Evolutionary conservation across 2,113 vertebrate species (phyloP).

Genomic region (Sebastes schlegelii): DNA sequence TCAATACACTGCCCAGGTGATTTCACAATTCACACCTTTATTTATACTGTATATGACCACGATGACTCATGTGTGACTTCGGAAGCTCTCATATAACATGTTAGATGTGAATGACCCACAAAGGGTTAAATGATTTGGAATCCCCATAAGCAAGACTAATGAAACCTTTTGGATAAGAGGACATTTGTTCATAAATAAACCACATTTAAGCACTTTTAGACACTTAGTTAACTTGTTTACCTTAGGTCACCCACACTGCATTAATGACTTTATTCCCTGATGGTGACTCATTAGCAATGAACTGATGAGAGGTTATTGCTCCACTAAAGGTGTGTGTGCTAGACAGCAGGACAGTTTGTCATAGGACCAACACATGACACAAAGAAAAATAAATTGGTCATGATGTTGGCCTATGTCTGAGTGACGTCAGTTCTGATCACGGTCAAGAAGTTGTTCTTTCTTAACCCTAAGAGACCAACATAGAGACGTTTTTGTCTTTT

Average conservation of each 20-base stretch:
- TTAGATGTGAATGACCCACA: conserved; percentile 4
- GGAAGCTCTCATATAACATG: background rate
- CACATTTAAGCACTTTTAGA: background rate
- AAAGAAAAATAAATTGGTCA: conserved; percentile 38
- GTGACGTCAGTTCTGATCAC: conserved; percentile 5
- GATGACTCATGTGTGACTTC: conserved; percentile 8
- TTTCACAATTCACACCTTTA: conserved; percentile 21
- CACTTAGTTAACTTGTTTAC: background rate
- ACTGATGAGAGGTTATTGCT: conserved; percentile 24
- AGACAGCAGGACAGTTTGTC: conserved; percentile 10
- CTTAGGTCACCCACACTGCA: background rate
- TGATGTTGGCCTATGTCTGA: conserved; percentile 3
- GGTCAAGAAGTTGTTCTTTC: background rate
- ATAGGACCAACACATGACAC: conserved; percentile 51
- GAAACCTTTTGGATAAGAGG: background rate
- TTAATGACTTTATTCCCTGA: conserved; percentile 1
- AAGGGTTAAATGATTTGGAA: background rate
- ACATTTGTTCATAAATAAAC: background rate
- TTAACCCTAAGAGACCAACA: no score
- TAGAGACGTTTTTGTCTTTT: no score
- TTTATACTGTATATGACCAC: background rate
- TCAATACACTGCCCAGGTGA: background rate
- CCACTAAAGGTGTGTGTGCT: conserved; percentile 28
- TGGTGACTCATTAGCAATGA: conserved; percentile 22
- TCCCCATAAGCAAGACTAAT: background rate